phyloP scores from a whole-genome alignment of 2,888 invertebrate genomes.

The Mythimna lalbum region DNA sequence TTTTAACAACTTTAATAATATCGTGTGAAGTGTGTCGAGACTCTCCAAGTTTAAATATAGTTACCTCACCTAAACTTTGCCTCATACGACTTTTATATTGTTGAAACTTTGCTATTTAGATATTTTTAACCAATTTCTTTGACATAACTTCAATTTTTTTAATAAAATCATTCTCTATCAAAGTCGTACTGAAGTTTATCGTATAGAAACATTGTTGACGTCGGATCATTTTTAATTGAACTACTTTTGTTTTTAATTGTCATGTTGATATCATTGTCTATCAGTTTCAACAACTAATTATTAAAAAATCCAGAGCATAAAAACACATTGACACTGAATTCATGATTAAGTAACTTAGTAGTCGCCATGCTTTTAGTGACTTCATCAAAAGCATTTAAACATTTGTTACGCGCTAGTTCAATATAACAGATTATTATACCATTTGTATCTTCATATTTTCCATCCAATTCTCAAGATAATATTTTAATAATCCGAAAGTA shows the following conservation, averaged over 20 bases:
- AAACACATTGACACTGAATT: slow-evolving; percentile 10
- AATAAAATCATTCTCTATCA: neutral
- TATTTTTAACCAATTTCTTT: neutral
- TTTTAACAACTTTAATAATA: slow-evolving; percentile 59
- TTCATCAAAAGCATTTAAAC: slow-evolving; percentile 3
- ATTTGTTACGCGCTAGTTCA: too few species aligned
- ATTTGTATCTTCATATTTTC: slow-evolving; percentile 18
- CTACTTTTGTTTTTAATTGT: neutral
- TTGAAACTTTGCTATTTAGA: neutral
- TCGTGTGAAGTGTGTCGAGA: slow-evolving; percentile 51
- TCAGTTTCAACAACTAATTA: neutral
- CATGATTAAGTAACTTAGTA: slow-evolving; percentile 2
- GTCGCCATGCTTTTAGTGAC: slow-evolving; percentile 13
- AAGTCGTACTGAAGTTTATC: neutral
- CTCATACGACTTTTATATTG: slow-evolving; percentile 7
- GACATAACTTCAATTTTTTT: neutral
- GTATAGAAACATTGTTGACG: neutral
- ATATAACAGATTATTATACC: neutral
- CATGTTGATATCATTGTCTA: neutral
- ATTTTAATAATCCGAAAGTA: slow-evolving; percentile 41
- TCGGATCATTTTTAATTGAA: neutral
- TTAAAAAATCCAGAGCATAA: neutral
- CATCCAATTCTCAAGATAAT: slow-evolving; percentile 23
- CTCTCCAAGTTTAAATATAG: slow-evolving; percentile 32
- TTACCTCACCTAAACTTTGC: slow-evolving; percentile 30